phyloP scores from a whole-genome alignment of 1,140 invertebrate species.

The Brachionus calyciflorus region DNA sequence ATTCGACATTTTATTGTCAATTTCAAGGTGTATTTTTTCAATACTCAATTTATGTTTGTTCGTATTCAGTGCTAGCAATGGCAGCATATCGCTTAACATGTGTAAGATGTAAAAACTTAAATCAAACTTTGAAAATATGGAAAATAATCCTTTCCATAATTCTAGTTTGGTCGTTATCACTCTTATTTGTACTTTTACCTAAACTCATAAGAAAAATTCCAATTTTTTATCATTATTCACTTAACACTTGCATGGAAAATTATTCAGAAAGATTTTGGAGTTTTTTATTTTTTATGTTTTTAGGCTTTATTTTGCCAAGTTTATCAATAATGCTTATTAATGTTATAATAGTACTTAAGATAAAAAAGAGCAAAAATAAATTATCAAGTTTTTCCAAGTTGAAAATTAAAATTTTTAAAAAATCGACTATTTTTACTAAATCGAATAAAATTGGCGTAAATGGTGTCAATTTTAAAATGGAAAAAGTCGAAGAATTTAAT shows the following conservation, averaged over 20 bases:
- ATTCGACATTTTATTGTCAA: constrained; percentile 17
- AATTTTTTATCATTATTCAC: constrained; percentile 9
- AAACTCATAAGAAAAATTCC: background rate
- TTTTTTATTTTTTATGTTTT: background rate
- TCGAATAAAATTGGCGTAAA: too few relatives aligned
- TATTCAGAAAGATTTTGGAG: background rate
- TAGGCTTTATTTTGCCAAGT: constrained; percentile 3
- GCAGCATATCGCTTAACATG: constrained; percentile 23
- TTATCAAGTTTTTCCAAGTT: background rate
- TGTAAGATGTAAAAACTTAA: constrained; percentile 25
- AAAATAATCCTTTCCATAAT: background rate
- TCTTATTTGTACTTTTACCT: background rate
- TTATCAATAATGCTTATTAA: background rate
- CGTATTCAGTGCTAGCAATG: constrained; percentile 22
- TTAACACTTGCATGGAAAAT: constrained; percentile 8
- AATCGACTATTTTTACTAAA: background rate
- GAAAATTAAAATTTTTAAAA: background rate
- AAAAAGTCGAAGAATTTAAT: too few relatives aligned
- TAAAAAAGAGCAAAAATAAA: background rate
- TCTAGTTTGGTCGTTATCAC: background rate
- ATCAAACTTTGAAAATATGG: constrained; percentile 17
- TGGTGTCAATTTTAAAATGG: too few relatives aligned
- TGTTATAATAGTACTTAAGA: background rate
- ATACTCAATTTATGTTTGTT: constrained; percentile 26
- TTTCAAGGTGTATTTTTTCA: constrained; percentile 21